phyloP scores from a whole-genome alignment of 92 coral and sea anemone genomes.

The Palythoa grandiflora region DNA sequence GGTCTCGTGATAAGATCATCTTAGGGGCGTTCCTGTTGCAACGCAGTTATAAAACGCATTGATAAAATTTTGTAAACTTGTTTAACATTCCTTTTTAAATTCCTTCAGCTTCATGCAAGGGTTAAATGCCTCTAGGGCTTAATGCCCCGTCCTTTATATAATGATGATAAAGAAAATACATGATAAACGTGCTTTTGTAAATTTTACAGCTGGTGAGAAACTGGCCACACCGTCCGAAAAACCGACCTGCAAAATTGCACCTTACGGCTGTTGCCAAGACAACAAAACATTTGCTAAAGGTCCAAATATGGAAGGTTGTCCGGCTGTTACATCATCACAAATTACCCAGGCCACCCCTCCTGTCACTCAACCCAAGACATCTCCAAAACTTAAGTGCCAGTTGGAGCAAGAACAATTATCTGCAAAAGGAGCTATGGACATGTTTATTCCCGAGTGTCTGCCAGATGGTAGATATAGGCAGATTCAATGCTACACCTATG shows the following conservation, averaged over 20 bases:
- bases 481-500: conserved; percentile 83
- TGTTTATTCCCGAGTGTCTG: conserved; percentile 84
- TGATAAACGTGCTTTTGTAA: no score
- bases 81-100: no score
- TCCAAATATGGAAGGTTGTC: conserved; percentile 89
- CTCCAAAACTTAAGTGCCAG: conserved; percentile 61
- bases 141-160: no score
- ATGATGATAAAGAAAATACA: background rate
- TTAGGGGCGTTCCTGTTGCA: no score
- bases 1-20: no score
- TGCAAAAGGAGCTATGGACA: conserved; percentile 64
- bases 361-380: conserved; percentile 7
- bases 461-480: conserved; percentile 74
- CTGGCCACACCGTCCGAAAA: conserved; percentile 40
- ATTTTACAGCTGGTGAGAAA: conserved; percentile 49
- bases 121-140: background rate
- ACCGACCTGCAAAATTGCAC: conserved; percentile 73
- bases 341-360: conserved; percentile 30
- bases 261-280: conserved; percentile 92
- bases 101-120: background rate
- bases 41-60: no score
- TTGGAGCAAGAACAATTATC: conserved; percentile 58
- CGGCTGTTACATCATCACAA: conserved; percentile 24
- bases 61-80: no score
- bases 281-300: conserved; percentile 82